Conservation (phyloP, 2,888 invertebrate genomes). For the Leptinotarsa tumamoca region DNA sequence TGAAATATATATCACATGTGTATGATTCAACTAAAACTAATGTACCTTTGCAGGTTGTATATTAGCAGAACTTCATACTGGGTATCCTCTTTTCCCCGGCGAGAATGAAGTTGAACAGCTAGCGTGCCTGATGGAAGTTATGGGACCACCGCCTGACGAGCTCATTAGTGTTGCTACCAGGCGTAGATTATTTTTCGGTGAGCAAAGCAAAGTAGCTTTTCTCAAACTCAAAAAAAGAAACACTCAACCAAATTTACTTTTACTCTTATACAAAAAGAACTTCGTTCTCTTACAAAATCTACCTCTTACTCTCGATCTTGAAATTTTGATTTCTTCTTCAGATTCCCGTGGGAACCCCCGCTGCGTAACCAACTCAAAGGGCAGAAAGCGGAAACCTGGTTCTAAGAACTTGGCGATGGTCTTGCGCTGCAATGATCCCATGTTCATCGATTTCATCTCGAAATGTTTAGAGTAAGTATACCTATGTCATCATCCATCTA, state of each 20-base stretch:
- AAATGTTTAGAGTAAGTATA: slow-evolving; percentile 88
- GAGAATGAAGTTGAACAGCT: slow-evolving; percentile 97
- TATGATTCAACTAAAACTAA: too few species aligned
- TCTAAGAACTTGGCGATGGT: slow-evolving; percentile 85
- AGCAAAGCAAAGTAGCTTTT: slow-evolving; percentile 50
- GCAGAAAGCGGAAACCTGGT: slow-evolving; percentile 89
- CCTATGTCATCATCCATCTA: too few species aligned
- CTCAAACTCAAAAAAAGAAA: too few species aligned
- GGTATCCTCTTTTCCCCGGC: slow-evolving; percentile 95
- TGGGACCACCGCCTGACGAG: slow-evolving; percentile 90
- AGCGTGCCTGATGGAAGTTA: slow-evolving; percentile 96
- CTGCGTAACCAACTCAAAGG: slow-evolving; percentile 92
- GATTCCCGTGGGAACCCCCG: slow-evolving; percentile 93
- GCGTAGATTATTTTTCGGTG: slow-evolving; percentile 88
- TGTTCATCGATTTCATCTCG: slow-evolving; percentile 91
- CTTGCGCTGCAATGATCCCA: slow-evolving; percentile 85
- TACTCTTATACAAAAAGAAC: too few species aligned
- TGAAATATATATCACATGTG: too few species aligned
- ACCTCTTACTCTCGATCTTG: too few species aligned
- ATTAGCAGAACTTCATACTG: slow-evolving; percentile 94
- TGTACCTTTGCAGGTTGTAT: slow-evolving; percentile 80
- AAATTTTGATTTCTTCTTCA: slow-evolving; percentile 61
- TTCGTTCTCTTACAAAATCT: too few species aligned
- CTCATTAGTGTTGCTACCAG: slow-evolving; percentile 88
- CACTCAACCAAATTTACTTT: too few species aligned